phyloP scores from a whole-genome alignment of 2,888 invertebrate genomes.

The Megastigmus dorsalis region DNA sequence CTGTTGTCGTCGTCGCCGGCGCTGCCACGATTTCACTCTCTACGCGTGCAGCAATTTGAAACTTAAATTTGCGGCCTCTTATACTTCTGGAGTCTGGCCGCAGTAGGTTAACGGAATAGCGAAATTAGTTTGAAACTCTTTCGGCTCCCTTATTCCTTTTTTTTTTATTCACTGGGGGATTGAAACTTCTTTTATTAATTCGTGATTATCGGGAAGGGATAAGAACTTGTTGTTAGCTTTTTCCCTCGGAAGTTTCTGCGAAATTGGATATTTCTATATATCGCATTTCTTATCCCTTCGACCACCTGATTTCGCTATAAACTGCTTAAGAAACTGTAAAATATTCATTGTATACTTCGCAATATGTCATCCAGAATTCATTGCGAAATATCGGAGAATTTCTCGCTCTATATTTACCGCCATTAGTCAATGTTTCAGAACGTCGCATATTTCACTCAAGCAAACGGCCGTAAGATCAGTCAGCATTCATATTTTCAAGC shows the following conservation, averaged over 20 bases:
- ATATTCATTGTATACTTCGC: too few species aligned
- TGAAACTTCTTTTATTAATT: slow-evolving; percentile 38
- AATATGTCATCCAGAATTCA: too few species aligned
- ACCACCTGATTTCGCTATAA: too few species aligned
- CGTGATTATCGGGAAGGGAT: slow-evolving; percentile 28
- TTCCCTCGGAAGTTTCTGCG: too few species aligned
- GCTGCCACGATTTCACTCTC: background rate
- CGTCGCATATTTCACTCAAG: too few species aligned
- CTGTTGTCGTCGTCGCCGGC: background rate
- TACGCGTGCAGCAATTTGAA: background rate
- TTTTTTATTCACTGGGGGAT: background rate
- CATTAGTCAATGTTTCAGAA: too few species aligned
- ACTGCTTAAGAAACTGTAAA: too few species aligned
- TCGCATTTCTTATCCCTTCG: too few species aligned
- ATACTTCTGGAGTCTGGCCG: background rate
- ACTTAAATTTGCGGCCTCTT: slow-evolving; percentile 27
- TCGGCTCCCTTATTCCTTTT: too few species aligned
- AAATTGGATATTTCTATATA: too few species aligned
- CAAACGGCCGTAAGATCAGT: background rate
- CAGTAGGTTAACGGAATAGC: slow-evolving; percentile 32
- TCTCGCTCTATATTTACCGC: too few species aligned
- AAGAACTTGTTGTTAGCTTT: background rate
- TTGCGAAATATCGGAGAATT: too few species aligned
- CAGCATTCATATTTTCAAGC: background rate
- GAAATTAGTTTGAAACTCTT: slow-evolving; percentile 42